phyloP scores from a whole-genome alignment of 2,888 invertebrate species.

The Alviniconcha strummeri region DNA sequence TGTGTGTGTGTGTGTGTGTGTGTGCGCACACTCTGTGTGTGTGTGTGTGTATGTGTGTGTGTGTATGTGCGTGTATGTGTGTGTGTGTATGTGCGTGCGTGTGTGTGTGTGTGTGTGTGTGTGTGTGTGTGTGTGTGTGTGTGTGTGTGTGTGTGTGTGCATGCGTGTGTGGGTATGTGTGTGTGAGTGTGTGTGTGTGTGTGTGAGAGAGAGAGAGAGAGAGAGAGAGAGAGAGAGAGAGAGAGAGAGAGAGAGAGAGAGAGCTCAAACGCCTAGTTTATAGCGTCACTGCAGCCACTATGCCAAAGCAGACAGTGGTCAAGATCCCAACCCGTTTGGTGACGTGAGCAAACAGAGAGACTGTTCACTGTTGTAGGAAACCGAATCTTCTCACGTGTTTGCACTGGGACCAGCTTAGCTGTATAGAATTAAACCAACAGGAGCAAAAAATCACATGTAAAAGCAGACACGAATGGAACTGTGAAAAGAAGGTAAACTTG shows the following conservation, averaged over 20 bases:
- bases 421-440: too few species aligned
- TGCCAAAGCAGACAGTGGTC: neutral
- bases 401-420: too few species aligned
- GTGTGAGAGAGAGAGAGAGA: neutral
- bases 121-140: neutral
- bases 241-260: neutral
- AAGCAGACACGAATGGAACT: too few species aligned
- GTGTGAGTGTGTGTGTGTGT: neutral
- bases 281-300: neutral
- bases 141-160: neutral
- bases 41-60: neutral
- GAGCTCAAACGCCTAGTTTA: neutral
- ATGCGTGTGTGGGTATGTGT: neutral
- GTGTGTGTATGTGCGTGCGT: neutral
- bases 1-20: neutral
- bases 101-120: neutral
- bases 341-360: neutral
- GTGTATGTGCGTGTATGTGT: neutral
- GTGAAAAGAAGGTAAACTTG: too few species aligned
- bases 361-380: neutral
- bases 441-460: too few species aligned
- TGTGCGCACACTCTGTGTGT: neutral
- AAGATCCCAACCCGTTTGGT: neutral
- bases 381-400: too few species aligned
- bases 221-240: neutral